These are phyloP conservation scores for Nicator chloris DNA, from an alignment of 2,113 vertebrate species.

Conservation along the genomic window DNA sequence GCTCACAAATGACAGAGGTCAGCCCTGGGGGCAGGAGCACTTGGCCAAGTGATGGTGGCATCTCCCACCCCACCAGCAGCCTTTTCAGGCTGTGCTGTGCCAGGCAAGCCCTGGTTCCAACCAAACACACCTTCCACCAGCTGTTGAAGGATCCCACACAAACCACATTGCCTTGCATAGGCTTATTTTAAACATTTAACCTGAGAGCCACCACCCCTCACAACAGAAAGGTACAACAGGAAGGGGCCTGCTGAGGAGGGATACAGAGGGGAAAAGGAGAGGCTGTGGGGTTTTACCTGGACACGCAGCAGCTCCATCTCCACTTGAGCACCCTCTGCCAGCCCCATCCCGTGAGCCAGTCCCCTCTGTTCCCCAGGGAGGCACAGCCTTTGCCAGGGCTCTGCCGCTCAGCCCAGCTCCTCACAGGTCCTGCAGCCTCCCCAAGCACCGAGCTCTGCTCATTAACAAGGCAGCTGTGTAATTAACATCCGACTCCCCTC, in stretches of 20 bases:
- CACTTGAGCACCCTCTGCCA: neutral
- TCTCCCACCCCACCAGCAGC: neutral
- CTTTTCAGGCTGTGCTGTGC: neutral
- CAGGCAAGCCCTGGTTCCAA: neutral
- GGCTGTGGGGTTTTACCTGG: neutral
- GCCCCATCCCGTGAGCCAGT: accelerated
- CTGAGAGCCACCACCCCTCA: neutral
- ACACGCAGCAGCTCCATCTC: neutral
- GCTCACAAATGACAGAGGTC: neutral
- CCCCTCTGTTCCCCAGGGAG: accelerated
- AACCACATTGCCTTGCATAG: neutral
- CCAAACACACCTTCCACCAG: accelerated
- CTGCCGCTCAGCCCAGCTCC: neutral
- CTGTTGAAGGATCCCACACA: neutral
- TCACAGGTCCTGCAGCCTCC: neutral
- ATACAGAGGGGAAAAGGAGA: neutral
- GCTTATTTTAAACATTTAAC: neutral
- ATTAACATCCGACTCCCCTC: neutral
- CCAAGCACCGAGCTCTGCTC: neutral
- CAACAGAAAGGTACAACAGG: neutral
- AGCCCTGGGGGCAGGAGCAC: neutral
- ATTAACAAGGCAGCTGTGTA: neutral
- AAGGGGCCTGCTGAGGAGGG: neutral
- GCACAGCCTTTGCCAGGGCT: neutral
- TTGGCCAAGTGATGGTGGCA: neutral